phyloP scores from a whole-genome alignment of 2,888 invertebrate species.

The Noctua pronuba region DNA sequence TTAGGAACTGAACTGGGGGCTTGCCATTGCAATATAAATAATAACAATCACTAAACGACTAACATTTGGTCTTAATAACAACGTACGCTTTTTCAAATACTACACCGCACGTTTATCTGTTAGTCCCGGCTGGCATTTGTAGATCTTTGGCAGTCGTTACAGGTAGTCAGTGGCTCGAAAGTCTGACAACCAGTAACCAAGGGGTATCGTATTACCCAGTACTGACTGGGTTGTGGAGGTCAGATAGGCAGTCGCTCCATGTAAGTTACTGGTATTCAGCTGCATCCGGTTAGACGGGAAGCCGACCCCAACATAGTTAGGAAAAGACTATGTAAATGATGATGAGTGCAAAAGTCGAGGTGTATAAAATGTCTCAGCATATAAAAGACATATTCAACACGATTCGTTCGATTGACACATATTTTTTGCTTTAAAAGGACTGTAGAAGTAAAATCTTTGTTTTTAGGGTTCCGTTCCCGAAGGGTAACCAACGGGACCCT shows the following conservation, averaged over 20 bases:
- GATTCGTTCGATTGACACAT: too few relatives aligned
- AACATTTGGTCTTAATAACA: constrained; percentile 1
- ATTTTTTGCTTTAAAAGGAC: too few relatives aligned
- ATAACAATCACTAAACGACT: neutral
- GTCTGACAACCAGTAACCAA: neutral
- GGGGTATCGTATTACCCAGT: neutral
- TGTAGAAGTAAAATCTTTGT: too few relatives aligned
- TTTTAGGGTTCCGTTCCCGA: too few relatives aligned
- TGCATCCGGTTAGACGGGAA: too few relatives aligned
- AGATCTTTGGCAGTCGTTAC: constrained; percentile 1
- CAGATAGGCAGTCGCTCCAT: neutral
- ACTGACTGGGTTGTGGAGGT: neutral
- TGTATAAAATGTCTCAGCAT: too few relatives aligned
- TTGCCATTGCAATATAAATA: neutral
- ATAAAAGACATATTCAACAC: too few relatives aligned
- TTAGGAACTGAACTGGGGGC: neutral
- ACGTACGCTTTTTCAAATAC: neutral
- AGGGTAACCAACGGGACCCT: too few relatives aligned
- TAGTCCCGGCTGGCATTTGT: neutral
- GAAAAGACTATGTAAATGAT: too few relatives aligned
- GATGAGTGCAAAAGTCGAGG: too few relatives aligned
- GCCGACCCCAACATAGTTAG: too few relatives aligned
- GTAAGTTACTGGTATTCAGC: too few relatives aligned
- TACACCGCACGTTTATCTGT: neutral
- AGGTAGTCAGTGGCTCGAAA: neutral